A percentile compares a stretch with the other conserved stretches of the same genome.
phyloP scores from a whole-genome alignment of 1,140 invertebrate genomes.

The Musca vetustissima region DNA sequence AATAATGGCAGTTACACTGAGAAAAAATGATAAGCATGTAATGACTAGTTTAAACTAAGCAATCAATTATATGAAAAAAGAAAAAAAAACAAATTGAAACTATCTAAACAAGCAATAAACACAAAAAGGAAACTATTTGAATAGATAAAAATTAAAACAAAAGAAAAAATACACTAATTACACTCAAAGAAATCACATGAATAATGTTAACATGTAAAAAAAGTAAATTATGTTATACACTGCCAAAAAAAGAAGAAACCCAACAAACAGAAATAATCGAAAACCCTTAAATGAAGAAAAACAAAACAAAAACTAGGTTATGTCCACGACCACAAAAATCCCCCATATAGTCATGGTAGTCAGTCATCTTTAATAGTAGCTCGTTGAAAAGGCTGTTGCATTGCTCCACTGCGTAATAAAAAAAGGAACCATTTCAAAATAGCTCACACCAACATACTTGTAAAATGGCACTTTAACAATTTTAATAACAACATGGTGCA shows the following conservation, averaged over 20 bases:
- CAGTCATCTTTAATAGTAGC: neutral
- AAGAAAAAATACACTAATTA: slow-evolving; percentile 1
- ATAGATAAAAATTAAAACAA: slow-evolving; percentile 12
- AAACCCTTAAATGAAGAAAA: too few species aligned
- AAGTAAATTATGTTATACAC: too few species aligned
- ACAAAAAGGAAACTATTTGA: slow-evolving; percentile 23
- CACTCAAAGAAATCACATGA: slow-evolving; percentile 14
- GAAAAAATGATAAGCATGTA: neutral
- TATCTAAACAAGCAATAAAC: slow-evolving; percentile 23
- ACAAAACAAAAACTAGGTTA: too few species aligned
- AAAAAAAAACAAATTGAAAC: neutral
- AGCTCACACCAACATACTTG: too few species aligned
- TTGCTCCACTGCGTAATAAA: too few species aligned
- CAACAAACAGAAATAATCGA: slow-evolving; percentile 7
- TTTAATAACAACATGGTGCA: too few species aligned
- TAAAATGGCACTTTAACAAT: too few species aligned
- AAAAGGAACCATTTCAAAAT: too few species aligned
- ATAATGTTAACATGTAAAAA: slow-evolving; percentile 22
- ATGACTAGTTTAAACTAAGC: slow-evolving; percentile 1
- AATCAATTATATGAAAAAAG: slow-evolving; percentile 11
- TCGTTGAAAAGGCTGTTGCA: slow-evolving; percentile 14
- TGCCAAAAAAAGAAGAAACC: slow-evolving; percentile 9
- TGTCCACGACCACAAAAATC: too few species aligned
- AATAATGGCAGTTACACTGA: too few species aligned
- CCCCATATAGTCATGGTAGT: too few species aligned